phyloP scores from a whole-genome alignment of 2,797 vertebrate species.

The Fundulus diaphanus region DNA sequence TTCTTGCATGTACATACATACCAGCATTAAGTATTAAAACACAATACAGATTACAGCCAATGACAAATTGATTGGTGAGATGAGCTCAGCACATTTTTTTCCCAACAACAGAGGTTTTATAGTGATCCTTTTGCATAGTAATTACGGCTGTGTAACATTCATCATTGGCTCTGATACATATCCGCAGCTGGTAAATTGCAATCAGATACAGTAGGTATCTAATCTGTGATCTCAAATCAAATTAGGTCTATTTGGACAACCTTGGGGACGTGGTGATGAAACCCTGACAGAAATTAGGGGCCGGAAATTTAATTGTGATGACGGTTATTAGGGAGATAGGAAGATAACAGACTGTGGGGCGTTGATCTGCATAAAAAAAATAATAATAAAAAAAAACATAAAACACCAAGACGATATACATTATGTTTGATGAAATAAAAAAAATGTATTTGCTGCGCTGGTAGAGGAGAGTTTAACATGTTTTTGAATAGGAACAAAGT shows the following conservation, averaged over 20 bases:
- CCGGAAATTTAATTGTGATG: slow-evolving; percentile 74
- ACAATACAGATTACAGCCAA: slow-evolving; percentile 33
- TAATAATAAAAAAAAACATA: too few species aligned
- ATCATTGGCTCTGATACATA: slow-evolving; percentile 76
- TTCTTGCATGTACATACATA: slow-evolving; percentile 63
- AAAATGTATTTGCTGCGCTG: neutral
- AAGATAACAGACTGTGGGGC: slow-evolving; percentile 38
- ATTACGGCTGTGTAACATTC: slow-evolving; percentile 72
- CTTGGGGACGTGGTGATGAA: slow-evolving; percentile 74
- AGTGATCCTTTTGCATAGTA: slow-evolving; percentile 65
- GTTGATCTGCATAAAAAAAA: slow-evolving; percentile 14
- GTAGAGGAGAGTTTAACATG: neutral
- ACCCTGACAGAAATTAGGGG: slow-evolving; percentile 68
- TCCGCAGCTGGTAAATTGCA: slow-evolving; percentile 80
- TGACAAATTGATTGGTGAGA: slow-evolving; percentile 60
- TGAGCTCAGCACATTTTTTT: slow-evolving; percentile 53
- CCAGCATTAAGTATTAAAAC: slow-evolving; percentile 67
- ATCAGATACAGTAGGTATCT: slow-evolving; percentile 80
- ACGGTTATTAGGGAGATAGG: slow-evolving; percentile 61
- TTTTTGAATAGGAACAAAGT: slow-evolving; percentile 49
- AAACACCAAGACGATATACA: neutral
- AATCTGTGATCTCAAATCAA: slow-evolving; percentile 82
- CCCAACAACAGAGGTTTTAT: slow-evolving; percentile 52
- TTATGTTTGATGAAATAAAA: slow-evolving; percentile 3
- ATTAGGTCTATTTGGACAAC: slow-evolving; percentile 82